Evolutionary conservation across 2,888 invertebrate species (phyloP).

Genomic region (Drosophila neoperkinsi): DNA sequence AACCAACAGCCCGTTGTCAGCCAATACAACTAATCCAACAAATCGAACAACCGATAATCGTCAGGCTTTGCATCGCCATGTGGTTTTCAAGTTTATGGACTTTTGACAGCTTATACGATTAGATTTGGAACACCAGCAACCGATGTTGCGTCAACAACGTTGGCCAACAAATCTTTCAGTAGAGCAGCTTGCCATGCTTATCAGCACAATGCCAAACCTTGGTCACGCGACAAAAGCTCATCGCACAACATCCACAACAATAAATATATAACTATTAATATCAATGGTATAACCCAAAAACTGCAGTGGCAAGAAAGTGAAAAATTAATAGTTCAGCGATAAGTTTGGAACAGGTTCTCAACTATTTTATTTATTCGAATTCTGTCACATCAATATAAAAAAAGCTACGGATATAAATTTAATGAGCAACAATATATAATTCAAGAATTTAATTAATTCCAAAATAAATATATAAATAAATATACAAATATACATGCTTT

Average conservation of each 20-base stretch:
- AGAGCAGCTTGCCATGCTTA: slow-evolving; percentile 4
- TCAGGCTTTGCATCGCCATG: slow-evolving; percentile 20
- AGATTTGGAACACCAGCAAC: slow-evolving; percentile 27
- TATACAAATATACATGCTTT: not conserved
- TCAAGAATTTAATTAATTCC: not conserved
- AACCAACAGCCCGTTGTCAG: slow-evolving; percentile 10
- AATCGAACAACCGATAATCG: slow-evolving; percentile 11
- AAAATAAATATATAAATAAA: not conserved
- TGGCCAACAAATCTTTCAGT: slow-evolving; percentile 24
- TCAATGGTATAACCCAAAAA: not conserved
- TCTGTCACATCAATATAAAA: not conserved
- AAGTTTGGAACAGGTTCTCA: not conserved
- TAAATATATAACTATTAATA: not conserved
- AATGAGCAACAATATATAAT: not conserved
- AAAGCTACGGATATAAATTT: not conserved
- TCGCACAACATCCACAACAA: not conserved
- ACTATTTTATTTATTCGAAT: not conserved
- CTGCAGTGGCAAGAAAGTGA: not conserved
- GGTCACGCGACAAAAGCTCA: slow-evolving; percentile 23
- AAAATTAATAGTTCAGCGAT: not conserved
- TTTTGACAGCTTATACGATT: slow-evolving; percentile 46
- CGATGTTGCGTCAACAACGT: slow-evolving; percentile 30
- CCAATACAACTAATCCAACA: slow-evolving; percentile 6
- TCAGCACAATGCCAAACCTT: slow-evolving; percentile 28
- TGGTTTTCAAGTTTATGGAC: slow-evolving; percentile 55